Base-by-base conservation (phyloP, 1,140 invertebrate genomes). In the Conopomorpha cramerella region DNA sequence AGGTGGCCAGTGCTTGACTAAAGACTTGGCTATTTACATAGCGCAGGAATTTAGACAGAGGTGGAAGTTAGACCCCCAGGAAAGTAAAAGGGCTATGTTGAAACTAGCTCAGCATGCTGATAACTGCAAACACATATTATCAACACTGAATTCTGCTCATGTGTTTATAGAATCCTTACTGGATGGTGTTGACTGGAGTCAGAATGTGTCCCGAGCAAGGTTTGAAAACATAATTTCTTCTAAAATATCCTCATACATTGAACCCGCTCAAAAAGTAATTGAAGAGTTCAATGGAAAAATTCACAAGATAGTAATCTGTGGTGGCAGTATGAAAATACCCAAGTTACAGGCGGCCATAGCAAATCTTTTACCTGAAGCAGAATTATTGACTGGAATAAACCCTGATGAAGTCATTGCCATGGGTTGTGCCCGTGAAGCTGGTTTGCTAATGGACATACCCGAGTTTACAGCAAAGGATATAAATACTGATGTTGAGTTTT, bases 391-490 rank as follows among this genome's bases (percentile, higher is more conserved):
- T 30, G 76, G 71, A 17, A 82, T 88, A 30, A 81, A 82, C 16
- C 83, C 86, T 2, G 89, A 91, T 70, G 88, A 91, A 67, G 84
- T 89, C 15, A 84, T 90, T 36, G 87, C 89, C 23, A 78, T 85
- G 15, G 89, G 89, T n/a, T 89, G 88, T 61, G 87, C 88, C 1
- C 81, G 82, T 37, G 85, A 91, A 68, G 86, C 86, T 3, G 66
- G 71, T 8, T 44, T 78, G 34, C 46, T 79, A 12, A 44, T 65
- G 18, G 71, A 72, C 19, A 43, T 77, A n/a, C 64, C 71, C 2
- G 72, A 77, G 43, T 51, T 76, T 30, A 52, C 57, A 11, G 16
- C 77, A 17, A 56, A 64, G 16, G 60, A 76, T 41, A 44, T 58
- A 13, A 66, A 62, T 34, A 61, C 58, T 16, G 58, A 73, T 47